phyloP scores from a whole-genome alignment of 2,113 vertebrate species.

The Himantopus leucocephalus region DNA sequence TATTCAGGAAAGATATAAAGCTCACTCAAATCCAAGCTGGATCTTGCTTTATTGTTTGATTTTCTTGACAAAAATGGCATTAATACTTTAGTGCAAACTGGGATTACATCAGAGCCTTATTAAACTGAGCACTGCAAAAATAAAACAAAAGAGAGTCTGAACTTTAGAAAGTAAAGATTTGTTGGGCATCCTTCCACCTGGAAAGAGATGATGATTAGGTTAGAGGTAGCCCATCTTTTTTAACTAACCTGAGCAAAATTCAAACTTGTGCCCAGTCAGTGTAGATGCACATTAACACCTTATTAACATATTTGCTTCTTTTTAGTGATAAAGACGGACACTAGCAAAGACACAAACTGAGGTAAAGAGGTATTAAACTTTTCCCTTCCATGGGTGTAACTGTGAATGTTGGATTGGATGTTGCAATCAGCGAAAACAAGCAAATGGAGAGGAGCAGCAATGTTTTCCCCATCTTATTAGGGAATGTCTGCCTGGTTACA shows the following conservation, averaged over 20 bases:
- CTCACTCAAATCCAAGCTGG: background rate
- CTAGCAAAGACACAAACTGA: background rate
- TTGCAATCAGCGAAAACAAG: background rate
- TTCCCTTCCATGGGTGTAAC: background rate
- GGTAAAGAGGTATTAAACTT: background rate
- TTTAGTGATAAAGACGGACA: background rate
- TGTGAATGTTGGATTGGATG: background rate
- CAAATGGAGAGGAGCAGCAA: background rate
- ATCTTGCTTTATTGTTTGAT: background rate
- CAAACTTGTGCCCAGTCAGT: background rate
- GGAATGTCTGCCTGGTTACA: background rate
- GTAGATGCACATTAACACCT: background rate
- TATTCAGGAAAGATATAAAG: background rate
- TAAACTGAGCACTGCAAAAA: background rate
- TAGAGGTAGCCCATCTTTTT: background rate
- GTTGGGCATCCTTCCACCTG: background rate
- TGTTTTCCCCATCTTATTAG: background rate
- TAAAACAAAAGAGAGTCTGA: rapidly evolving
- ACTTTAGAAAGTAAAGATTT: background rate
- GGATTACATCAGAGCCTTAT: background rate
- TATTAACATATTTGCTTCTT: background rate
- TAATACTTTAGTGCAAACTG: background rate
- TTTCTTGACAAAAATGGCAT: background rate
- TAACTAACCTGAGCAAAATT: background rate
- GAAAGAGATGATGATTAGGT: background rate